Evolutionary conservation across 2,888 invertebrate species (phyloP).

Genomic region (Stomorhina lunata): DNA sequence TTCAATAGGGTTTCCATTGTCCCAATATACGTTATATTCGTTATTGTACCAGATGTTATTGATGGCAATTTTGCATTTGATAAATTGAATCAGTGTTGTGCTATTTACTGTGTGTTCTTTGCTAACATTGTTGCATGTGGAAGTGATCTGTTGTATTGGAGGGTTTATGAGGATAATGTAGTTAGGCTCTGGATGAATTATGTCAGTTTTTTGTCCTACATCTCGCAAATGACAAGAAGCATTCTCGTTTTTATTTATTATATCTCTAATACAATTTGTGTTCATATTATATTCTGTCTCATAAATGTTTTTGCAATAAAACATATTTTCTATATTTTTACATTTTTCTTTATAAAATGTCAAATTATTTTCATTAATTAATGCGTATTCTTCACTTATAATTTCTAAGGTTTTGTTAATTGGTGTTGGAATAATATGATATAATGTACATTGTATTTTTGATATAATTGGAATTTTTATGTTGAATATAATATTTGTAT

Average conservation of each 20-base stretch:
- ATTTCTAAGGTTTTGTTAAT: constrained; percentile 15
- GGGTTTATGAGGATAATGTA: constrained; percentile 17
- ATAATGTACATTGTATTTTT: constrained; percentile 6
- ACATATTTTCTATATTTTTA: constrained; percentile 14
- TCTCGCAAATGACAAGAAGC: constrained; percentile 7
- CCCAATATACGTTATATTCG: constrained; percentile 14
- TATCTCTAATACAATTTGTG: constrained; percentile 18
- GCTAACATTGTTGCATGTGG: background rate
- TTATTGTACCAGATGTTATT: constrained; percentile 36
- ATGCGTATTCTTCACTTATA: constrained; percentile 7
- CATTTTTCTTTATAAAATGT: constrained; percentile 34
- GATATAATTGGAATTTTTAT: constrained; percentile 27
- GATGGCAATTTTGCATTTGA: constrained; percentile 21
- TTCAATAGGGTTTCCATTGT: background rate
- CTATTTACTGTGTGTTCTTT: background rate
- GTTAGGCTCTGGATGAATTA: constrained; percentile 17
- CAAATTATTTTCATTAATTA: background rate
- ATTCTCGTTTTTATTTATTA: background rate
- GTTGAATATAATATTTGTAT: constrained; percentile 14
- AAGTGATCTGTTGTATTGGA: constrained; percentile 3
- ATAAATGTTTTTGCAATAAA: constrained; percentile 17
- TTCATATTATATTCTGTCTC: constrained; percentile 24
- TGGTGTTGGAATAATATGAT: constrained; percentile 23
- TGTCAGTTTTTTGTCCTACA: constrained; percentile 15
- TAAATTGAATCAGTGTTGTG: constrained; percentile 20